Evolutionary conservation across 64 coral and sea anemone species (phyloP), one percentile per base, ranked within the genome.

Genomic region (Stichodactyla helianthus): DNA sequence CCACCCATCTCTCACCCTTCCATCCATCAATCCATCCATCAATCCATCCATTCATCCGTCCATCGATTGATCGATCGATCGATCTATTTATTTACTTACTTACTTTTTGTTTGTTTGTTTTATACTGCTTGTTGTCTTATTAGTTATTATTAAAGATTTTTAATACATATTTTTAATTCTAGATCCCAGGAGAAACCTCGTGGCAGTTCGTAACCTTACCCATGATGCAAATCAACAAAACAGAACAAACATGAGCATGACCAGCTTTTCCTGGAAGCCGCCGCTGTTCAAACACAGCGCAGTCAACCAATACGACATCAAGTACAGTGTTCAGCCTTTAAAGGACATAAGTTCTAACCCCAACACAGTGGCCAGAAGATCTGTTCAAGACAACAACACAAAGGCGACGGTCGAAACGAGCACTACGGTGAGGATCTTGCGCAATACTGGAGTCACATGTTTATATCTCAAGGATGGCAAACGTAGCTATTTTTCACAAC

Each of bases 231-330:
- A 52, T 20, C 35, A n/a, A 20, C 78, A 51, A 81, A 44, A 44
- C 6, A 53, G 5, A 90, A 90, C 25, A 16, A 44, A 85, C 70
- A 90, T 71, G 20, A 77, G 60, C 22, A 19, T 56, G 4, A 63
- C 68, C 52, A 85, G 55, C 50, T 67, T 90, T 4, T 55, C 65
- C 16, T 90, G 89, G 89, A 16, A 53, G 55, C 31, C 53, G 26
- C 89, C 89, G 84, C 28, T 62, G 19, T 90, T 90, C 71, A 77
- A 44, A 20, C 89, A 90, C 44, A 90, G 89, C 60, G 71, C 53
- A 22, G 89, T 85, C 54, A 85, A 84, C 19, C 53, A 76, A 13
- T 90, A 90, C 83, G 82, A 22, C 12, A 18, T 14, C 15, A 89
- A 50, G 28, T 84, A 44, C 68, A 10, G 8, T 9, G 55, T 50